These are phyloP conservation scores for Heliothis subflexa DNA, from an alignment of 1,140 invertebrate genomes.

Conservation along the genomic window DNA sequence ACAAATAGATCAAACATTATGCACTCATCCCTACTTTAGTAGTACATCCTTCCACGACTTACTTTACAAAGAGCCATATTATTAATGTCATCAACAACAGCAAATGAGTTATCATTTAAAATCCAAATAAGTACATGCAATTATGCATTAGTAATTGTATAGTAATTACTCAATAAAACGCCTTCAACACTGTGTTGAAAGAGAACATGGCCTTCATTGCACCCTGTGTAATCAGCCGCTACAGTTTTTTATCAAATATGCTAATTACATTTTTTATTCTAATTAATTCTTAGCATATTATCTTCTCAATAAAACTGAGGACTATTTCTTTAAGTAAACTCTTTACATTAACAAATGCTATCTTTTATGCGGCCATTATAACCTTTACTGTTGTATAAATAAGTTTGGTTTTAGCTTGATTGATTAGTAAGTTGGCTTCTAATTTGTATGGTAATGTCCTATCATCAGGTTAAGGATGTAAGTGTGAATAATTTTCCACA, in stretches of 20 bases:
- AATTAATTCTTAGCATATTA: conserved; percentile 26
- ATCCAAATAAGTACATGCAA: no score
- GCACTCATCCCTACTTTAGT: no score
- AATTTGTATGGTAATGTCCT: conserved; percentile 38
- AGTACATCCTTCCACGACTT: no score
- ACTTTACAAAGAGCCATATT: no score
- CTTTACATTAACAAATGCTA: not conserved
- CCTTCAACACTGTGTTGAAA: not conserved
- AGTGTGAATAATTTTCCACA: conserved; percentile 41
- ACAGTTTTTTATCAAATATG: conserved; percentile 22
- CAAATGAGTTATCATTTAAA: no score
- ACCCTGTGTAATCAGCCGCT: not conserved
- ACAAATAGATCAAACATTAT: no score
- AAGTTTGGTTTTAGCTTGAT: not conserved
- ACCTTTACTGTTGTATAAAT: not conserved
- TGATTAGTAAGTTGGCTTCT: not conserved
- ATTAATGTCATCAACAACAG: no score
- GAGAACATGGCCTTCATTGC: not conserved
- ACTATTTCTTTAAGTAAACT: not conserved
- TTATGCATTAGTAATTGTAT: not conserved
- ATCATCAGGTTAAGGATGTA: conserved; percentile 16
- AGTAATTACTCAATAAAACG: not conserved
- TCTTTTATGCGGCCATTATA: not conserved
- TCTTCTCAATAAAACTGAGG: conserved; percentile 3
- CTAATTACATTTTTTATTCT: conserved; percentile 18